Evolutionary conservation across 2,113 vertebrate species (phyloP).

Genomic region (Naja naja): DNA sequence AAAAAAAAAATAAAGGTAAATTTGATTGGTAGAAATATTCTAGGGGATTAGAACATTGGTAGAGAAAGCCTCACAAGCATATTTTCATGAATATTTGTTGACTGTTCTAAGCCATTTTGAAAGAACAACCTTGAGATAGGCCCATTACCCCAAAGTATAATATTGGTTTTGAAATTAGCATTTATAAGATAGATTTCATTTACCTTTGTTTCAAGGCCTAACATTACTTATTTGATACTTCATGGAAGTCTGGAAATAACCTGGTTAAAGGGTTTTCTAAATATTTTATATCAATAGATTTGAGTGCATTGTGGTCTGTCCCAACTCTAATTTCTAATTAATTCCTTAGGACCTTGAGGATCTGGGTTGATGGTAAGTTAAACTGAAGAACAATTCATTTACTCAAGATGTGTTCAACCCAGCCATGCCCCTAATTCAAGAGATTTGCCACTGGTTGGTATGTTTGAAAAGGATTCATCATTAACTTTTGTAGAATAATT

Average conservation of each 20-base stretch:
- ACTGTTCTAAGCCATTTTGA: not conserved
- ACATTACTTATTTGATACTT: not conserved
- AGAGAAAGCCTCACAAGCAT: not conserved
- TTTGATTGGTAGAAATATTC: not conserved
- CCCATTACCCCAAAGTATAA: not conserved
- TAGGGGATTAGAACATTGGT: not conserved
- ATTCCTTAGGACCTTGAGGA: not conserved
- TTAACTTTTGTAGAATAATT: not conserved
- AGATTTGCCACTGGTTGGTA: not conserved
- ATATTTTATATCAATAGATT: not conserved
- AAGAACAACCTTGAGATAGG: not conserved
- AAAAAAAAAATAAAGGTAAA: not conserved
- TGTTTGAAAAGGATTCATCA: not conserved
- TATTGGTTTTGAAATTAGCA: not conserved
- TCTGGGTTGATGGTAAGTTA: not conserved
- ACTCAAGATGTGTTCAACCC: not conserved
- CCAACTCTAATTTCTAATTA: not conserved
- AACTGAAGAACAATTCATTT: not conserved
- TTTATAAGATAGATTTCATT: not conserved
- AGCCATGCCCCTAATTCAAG: not conserved
- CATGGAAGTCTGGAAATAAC: not conserved
- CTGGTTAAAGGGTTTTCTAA: not conserved
- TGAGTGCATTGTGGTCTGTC: not conserved
- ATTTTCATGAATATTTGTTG: not conserved
- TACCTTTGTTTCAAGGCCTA: not conserved